Evolutionary conservation across 2,797 vertebrate genomes (phyloP), one percentile per base, ranked within the genome.

Genomic region (Halcyon badia): DNA sequence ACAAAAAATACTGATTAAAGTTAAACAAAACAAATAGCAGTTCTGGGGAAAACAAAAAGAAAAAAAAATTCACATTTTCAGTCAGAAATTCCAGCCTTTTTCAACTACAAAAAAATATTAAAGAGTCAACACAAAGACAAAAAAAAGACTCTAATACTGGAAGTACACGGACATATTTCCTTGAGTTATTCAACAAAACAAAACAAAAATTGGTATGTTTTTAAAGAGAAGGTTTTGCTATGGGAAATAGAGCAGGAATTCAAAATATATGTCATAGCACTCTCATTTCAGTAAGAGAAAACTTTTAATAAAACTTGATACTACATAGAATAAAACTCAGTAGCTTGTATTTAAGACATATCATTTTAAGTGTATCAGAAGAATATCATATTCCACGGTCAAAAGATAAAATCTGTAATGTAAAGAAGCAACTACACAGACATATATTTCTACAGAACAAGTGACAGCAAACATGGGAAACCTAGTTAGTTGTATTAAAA

Each of bases 1-100:
- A 56, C 4, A 71, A 5, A 33, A 18, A 1, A 19, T 49, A 33
- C 6, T 21, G 39, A 26, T 0, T 37, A 12, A 11, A 78, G 18
- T 26, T 3, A 57, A 41, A 60, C 14, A 69, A 92, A 86, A 46
- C 4, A 52, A 81, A 37, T 3, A 8, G 8, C 12, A 72, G 21
- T 30, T 92, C 31, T 57, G 17, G 5, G 48, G 12, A 46, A 46
- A 46, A 46, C 10, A 49, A 49, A 49, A 49, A 20, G 31, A 31
- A 54, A 51, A 51, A 54, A 14, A 7, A 80, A 81, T 44, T 19
- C 24, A 79, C 18, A 35, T 33, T 57, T 81, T 42, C 51, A 66
- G 42, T 1, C 33, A 61, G 33, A 66, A 92, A 79, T 82, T n/a
- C 35, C 22, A 84, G 22, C 4, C 31, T 73, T 83, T 82, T 64